phyloP scores from a whole-genome alignment of 2,797 vertebrate species.

The Xerus rutilus region DNA sequence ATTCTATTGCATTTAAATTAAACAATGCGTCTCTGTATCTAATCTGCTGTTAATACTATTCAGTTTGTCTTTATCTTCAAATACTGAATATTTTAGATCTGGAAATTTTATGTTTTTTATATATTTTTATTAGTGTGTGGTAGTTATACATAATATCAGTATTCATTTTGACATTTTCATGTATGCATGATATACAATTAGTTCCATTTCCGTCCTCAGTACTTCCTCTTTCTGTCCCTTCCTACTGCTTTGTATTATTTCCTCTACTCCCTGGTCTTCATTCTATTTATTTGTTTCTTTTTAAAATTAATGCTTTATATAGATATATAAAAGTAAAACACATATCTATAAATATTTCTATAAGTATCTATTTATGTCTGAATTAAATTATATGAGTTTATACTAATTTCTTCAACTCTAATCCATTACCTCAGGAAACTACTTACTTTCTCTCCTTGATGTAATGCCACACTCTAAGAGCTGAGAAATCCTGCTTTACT shows the following conservation, averaged over 20 bases:
- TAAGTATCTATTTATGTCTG: neutral
- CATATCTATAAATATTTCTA: neutral
- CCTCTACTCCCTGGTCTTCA: too few species aligned
- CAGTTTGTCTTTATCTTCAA: neutral
- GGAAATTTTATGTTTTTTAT: neutral
- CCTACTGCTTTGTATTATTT: too few species aligned
- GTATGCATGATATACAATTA: too few species aligned
- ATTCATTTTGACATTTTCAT: too few species aligned
- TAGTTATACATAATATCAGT: too few species aligned
- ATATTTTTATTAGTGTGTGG: neutral
- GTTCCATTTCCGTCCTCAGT: too few species aligned
- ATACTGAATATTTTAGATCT: neutral
- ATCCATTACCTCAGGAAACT: neutral
- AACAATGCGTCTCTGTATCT: neutral
- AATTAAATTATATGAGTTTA: neutral
- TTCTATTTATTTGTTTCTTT: too few species aligned
- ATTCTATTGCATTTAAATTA: neutral
- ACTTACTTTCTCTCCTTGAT: neutral
- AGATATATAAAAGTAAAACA: too few species aligned
- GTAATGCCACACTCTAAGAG: neutral
- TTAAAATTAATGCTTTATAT: too few species aligned
- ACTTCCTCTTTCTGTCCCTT: too few species aligned
- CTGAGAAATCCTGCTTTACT: neutral
- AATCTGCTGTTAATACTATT: neutral
- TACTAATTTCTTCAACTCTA: neutral